These are phyloP conservation scores for Nomada flava DNA, from an alignment of 2,888 invertebrate species.

Conservation along the genomic window DNA sequence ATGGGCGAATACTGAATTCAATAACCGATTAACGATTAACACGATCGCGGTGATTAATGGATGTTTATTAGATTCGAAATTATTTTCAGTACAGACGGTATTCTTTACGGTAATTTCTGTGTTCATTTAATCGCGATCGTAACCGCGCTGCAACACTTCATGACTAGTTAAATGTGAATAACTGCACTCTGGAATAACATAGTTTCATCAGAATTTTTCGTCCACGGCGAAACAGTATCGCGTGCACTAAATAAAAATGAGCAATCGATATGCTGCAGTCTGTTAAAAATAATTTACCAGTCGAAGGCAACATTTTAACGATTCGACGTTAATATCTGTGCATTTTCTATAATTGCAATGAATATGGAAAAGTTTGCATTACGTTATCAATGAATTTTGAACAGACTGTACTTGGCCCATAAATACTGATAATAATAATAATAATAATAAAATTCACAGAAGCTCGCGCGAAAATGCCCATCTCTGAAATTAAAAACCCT, in stretches of 20 bases:
- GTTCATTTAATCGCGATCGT: not conserved
- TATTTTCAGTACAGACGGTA: too few species aligned
- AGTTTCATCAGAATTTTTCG: not conserved
- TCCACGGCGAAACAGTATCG: not conserved
- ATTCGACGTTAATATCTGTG: not conserved
- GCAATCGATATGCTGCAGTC: not conserved
- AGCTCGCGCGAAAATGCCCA: slow-evolving; percentile 16
- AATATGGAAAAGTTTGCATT: too few species aligned
- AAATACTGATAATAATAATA: not conserved
- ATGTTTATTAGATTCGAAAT: too few species aligned
- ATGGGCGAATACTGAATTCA: slow-evolving; percentile 22
- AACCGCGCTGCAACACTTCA: slow-evolving; percentile 20
- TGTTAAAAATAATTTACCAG: not conserved
- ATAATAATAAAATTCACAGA: not conserved
- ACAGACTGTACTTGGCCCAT: not conserved
- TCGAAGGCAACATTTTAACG: not conserved
- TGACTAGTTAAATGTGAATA: not conserved
- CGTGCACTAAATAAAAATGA: not conserved
- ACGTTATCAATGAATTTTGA: not conserved
- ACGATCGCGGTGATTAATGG: not conserved
- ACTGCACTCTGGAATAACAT: not conserved
- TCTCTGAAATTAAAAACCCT: slow-evolving; percentile 18
- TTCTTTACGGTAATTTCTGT: not conserved
- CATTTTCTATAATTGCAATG: not conserved
- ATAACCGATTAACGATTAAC: slow-evolving; percentile 30